Conservation (phyloP, 1,140 invertebrate genomes). For the Glossosoma conforme region DNA sequence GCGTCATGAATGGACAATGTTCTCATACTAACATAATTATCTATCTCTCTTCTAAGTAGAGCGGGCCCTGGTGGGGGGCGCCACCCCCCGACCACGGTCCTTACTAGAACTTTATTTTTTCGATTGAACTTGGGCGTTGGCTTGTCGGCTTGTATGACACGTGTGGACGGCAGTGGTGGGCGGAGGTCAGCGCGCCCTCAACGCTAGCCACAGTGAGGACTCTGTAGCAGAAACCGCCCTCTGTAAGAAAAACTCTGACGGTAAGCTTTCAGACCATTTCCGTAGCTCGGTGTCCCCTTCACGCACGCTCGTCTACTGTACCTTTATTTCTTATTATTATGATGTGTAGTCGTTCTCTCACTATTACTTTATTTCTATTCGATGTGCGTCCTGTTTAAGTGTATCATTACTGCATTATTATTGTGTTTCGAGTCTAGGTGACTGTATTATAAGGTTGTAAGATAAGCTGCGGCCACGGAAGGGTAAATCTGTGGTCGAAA, state of each 20-base stretch:
- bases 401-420: too few relatives aligned
- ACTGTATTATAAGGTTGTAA: too few relatives aligned
- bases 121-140: constrained; percentile 16
- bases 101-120: constrained; percentile 24
- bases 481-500: too few relatives aligned
- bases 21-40: too few relatives aligned
- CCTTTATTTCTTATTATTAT: too few relatives aligned
- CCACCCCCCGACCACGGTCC: not conserved
- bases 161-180: constrained; percentile 36
- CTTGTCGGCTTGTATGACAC: constrained; percentile 25
- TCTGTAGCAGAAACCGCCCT: constrained; percentile 70
- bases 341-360: too few relatives aligned
- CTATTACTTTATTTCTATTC: too few relatives aligned
- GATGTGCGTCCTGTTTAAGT: too few relatives aligned
- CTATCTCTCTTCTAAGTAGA: not conserved
- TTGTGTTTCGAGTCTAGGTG: too few relatives aligned
- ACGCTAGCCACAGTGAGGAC: constrained; percentile 72
- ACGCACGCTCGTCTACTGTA: not conserved
- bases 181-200: constrained; percentile 45
- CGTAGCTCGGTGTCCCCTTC: constrained; percentile 5
- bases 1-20: too few relatives aligned
- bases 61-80: not conserved
- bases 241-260: constrained; percentile 76
- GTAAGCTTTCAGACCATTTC: too few relatives aligned
- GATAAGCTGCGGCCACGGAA: too few relatives aligned